A percentile compares a stretch with the other conserved stretches of the same genome.
Evolutionary conservation across 2,113 vertebrate genomes (phyloP).

Genomic region (Lamprologus lemairii): DNA sequence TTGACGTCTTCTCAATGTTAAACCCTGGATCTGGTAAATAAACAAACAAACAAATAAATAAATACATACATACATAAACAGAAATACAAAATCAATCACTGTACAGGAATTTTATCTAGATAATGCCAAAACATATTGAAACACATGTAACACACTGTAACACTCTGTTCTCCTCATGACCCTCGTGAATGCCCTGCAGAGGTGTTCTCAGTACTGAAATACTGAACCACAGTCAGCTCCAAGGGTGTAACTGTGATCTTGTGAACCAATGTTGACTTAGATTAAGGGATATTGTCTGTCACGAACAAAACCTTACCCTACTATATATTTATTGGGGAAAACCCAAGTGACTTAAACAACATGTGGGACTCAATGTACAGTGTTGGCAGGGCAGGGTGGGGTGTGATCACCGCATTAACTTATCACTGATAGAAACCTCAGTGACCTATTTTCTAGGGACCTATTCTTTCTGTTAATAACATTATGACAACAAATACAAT

Average conservation of each 20-base stretch:
- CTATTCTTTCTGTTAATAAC: not conserved
- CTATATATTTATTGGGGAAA: not conserved
- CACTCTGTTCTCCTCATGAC: not conserved
- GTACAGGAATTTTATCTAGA: not conserved
- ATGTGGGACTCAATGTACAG: not conserved
- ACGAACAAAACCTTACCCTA: not conserved
- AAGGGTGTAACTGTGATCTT: constrained; percentile 14
- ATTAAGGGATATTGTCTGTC: constrained; percentile 30
- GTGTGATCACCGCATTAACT: not conserved
- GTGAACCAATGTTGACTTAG: not conserved
- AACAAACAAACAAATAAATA: not conserved
- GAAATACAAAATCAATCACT: not conserved
- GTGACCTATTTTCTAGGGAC: not conserved
- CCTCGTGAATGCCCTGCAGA: not conserved
- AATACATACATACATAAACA: not conserved
- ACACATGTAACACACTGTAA: not conserved
- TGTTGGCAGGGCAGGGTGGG: not conserved
- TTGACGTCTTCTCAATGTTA: not conserved
- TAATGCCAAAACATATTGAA: not conserved
- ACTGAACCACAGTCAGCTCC: not conserved
- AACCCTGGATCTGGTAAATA: not conserved
- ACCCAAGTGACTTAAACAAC: constrained; percentile 14
- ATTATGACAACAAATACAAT: not conserved
- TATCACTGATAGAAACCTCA: not conserved
- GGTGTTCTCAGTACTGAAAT: not conserved